Conservation (phyloP, 2,797 vertebrate genomes). For the Pteropus rufus region DNA sequence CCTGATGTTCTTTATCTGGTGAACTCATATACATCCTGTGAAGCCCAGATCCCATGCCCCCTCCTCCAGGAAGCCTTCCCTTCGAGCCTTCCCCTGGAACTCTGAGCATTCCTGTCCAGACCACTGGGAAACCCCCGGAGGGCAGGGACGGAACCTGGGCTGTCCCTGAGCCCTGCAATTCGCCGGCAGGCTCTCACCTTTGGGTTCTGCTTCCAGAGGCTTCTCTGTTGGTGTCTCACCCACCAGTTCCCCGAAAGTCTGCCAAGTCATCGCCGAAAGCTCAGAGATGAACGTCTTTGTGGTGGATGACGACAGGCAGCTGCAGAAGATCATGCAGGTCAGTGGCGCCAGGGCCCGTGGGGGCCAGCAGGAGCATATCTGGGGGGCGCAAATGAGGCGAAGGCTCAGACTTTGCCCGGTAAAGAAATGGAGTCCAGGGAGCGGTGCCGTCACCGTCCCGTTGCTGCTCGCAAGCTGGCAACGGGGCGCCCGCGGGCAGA, state of each 20-base stretch:
- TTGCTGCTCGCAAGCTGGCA: background rate
- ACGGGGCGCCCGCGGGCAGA: no score
- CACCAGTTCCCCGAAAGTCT: background rate
- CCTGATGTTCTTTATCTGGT: background rate
- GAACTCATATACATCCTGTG: background rate
- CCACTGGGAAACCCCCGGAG: no score
- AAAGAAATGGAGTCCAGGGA: background rate
- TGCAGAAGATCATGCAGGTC: slow-evolving; percentile 51
- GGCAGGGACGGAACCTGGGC: background rate
- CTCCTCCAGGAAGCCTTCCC: background rate
- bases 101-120: background rate
- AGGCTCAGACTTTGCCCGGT: background rate
- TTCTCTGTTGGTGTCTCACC: slow-evolving; percentile 31
- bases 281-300: background rate
- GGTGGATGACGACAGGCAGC: slow-evolving; percentile 24
- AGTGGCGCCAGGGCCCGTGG: accelerated
- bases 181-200: accelerated
- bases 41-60: background rate
- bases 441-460: background rate
- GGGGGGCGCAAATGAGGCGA: no score
- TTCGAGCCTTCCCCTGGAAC: background rate
- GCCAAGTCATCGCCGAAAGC: slow-evolving; percentile 25
- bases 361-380: no score
- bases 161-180: background rate
- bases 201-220: slow-evolving; percentile 9